A percentile compares a stretch with the other conserved stretches of the same genome.
Conservation (phyloP, 2,113 vertebrate species). For the Rhinogobius similis region DNA sequence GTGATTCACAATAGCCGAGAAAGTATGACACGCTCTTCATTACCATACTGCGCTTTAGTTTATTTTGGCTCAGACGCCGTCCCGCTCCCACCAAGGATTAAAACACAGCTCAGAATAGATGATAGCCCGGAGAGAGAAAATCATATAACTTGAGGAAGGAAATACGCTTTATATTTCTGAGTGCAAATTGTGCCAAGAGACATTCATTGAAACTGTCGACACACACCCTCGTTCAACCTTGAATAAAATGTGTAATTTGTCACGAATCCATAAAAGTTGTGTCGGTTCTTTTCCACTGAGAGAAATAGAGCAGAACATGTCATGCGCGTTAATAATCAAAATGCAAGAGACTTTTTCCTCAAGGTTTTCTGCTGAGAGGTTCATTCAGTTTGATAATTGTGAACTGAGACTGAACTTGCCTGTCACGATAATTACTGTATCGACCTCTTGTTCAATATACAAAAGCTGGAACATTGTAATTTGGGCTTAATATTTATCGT, state of each 20-base stretch:
- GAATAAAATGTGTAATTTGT: background rate
- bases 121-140: background rate
- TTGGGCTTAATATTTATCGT: too few relatives aligned
- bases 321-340: background rate
- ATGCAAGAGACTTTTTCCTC: too few relatives aligned
- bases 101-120: background rate
- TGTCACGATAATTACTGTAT: too few relatives aligned
- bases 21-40: background rate
- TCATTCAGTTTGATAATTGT: too few relatives aligned
- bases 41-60: constrained; percentile 4
- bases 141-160: background rate
- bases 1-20: background rate
- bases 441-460: too few relatives aligned
- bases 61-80: constrained; percentile 8
- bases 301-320: too few relatives aligned
- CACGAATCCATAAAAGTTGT: background rate
- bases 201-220: background rate
- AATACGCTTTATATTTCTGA: background rate
- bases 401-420: too few relatives aligned
- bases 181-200: background rate
- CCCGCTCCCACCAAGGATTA: background rate
- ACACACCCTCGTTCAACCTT: background rate
- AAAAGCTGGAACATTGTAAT: too few relatives aligned
- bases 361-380: background rate
- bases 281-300: too few relatives aligned